Evolutionary conservation across 2,888 invertebrate genomes (phyloP), one percentile per base, ranked within the genome.

Genomic region (Drosophila birchii): DNA sequence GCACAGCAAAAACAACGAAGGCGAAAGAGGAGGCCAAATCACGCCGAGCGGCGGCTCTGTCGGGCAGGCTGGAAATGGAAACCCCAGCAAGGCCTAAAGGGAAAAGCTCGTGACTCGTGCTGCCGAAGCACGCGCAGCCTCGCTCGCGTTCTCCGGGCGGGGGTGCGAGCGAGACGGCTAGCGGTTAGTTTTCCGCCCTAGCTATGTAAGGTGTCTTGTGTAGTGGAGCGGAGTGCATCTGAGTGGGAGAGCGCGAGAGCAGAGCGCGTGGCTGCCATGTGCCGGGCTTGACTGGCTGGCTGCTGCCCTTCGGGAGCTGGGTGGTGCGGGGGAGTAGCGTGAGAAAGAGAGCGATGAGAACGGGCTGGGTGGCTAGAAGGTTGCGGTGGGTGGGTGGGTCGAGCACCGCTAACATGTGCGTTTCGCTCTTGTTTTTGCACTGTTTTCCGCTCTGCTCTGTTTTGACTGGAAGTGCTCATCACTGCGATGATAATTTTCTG

Each of bases 191-290:
- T 68, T 56, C 57, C 80, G 82, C 80, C 79, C 73, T 87, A 87
- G 81, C 74, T 87, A 87, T 86, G 86, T 86, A 77, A 78, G 81
- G 76, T 78, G 81, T 71, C 71, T 86, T 86, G 87, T 86, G 74
- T 86, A 84, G 86, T 79, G 81, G 86, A 79, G 86, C 76, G 78
- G 76, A 86, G 75, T 84, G 81, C 81, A 84, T 81, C 81, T 80
- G 84, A 84, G 84, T 78, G 84, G 86, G 84, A 84, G 81, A 86
- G 84, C 81, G 86, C 70, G 86, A 86, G 84, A 86, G 84, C 79
- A 72, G 56, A 71, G 60, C 85, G 78, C 75, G 73, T 79, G 78
- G 64, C 75, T 83, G 81, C 47, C 81, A 81, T 86, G 86, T 84
- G 84, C 84, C 84, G 76, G 84, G 84, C 83, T 84, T 84, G 51